phyloP scores from a whole-genome alignment of 2,113 vertebrate genomes.

The Macaca mulatta region DNA sequence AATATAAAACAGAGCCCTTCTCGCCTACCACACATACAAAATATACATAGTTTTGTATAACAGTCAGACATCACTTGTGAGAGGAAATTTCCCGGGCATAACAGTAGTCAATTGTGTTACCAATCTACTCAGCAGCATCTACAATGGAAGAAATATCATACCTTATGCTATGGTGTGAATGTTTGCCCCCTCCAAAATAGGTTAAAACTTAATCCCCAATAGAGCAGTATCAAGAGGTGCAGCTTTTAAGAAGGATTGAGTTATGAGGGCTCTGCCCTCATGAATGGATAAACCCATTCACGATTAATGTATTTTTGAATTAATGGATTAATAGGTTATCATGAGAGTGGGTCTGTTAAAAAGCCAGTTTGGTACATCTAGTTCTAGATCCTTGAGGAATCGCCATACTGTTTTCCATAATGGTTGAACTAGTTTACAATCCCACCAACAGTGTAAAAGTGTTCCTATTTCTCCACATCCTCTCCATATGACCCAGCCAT shows the following conservation, averaged over 20 bases:
- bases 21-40: neutral
- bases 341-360: neutral
- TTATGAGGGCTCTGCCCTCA: neutral
- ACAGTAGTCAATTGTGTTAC: neutral
- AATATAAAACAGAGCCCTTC: neutral
- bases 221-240: neutral
- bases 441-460: too few relatives aligned
- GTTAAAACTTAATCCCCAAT: neutral
- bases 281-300: neutral
- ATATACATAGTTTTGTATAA: neutral
- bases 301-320: neutral
- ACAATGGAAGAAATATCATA: neutral
- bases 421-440: too few relatives aligned
- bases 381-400: too few relatives aligned
- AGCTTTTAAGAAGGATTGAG: neutral
- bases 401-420: too few relatives aligned
- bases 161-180: neutral
- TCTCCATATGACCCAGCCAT: too few relatives aligned
- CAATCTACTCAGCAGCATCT: neutral
- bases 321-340: neutral
- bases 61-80: neutral
- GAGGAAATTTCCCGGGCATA: neutral
- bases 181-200: neutral
- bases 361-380: neutral
- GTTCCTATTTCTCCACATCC: too few relatives aligned